A percentile compares a stretch with the other conserved stretches of the same genome.
Evolutionary conservation across 2,797 vertebrate genomes (phyloP).

Genomic region (Acrossocheilus wenchowensis): DNA sequence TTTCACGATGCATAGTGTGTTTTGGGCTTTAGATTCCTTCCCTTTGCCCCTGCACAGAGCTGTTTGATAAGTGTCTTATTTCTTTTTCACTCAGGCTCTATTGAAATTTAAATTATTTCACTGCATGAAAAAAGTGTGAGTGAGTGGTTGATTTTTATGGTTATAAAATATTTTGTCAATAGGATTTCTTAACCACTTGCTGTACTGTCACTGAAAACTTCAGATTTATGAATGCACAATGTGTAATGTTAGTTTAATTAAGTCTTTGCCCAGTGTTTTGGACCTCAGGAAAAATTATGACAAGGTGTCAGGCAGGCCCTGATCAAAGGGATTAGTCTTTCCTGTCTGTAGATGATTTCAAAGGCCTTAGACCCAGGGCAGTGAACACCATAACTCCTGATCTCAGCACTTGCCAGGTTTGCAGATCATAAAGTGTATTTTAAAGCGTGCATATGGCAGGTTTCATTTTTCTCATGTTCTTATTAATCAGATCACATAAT

Average conservation of each 20-base stretch:
- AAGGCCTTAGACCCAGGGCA: constrained; percentile 31
- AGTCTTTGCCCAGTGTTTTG: constrained; percentile 14
- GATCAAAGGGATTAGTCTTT: constrained; percentile 54
- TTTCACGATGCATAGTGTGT: background rate
- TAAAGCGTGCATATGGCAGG: constrained; percentile 44
- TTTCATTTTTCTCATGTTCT: constrained; percentile 28
- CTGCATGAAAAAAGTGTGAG: background rate
- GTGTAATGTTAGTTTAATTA: constrained; percentile 26
- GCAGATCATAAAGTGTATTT: constrained; percentile 48
- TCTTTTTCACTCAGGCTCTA: background rate
- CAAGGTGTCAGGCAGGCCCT: constrained; percentile 35
- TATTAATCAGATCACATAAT: constrained; percentile 38
- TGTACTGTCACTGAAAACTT: constrained; percentile 13
- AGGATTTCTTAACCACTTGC: background rate
- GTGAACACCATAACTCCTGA: constrained; percentile 52
- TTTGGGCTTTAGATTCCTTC: background rate
- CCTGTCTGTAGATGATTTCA: constrained; percentile 45
- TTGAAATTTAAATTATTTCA: background rate
- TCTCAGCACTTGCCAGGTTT: constrained; percentile 46
- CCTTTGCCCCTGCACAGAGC: background rate
- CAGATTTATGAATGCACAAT: background rate
- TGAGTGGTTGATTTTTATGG: background rate
- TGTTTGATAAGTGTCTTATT: background rate
- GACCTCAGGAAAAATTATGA: constrained; percentile 48
- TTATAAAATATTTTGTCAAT: background rate